Percentiles rank a stretch among this genome's conserved stretches.
These are phyloP conservation scores for Imbricaverruca yamaguchii DNA, from an alignment of 2,888 invertebrate genomes.

Conservation along the genomic window DNA sequence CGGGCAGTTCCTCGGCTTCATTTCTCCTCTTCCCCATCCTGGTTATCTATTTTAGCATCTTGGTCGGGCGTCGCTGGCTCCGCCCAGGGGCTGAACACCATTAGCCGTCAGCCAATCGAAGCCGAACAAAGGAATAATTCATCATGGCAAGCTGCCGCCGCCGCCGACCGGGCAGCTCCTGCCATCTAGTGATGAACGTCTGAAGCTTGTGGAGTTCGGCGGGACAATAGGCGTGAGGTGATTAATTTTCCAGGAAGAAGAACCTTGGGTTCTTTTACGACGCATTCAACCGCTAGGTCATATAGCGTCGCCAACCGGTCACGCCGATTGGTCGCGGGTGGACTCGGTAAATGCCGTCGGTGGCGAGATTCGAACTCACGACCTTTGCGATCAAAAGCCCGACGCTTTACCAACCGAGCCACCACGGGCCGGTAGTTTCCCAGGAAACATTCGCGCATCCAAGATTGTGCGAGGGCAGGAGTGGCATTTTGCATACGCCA, in stretches of 20 bases:
- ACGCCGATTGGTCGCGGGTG: no score
- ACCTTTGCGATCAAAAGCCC: no score
- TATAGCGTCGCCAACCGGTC: no score
- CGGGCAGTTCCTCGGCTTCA: no score
- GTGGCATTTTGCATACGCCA: background rate
- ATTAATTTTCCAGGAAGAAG: no score
- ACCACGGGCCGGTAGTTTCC: no score
- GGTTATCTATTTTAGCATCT: slow-evolving; percentile 11
- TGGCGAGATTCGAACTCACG: no score
- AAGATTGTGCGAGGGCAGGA: no score
- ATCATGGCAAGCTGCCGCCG: background rate
- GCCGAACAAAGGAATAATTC: slow-evolving; percentile 5
- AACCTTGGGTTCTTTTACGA: no score
- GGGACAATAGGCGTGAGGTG: background rate
- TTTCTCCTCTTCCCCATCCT: background rate
- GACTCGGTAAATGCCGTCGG: no score
- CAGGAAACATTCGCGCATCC: background rate
- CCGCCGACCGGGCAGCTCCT: background rate
- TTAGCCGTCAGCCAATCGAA: background rate
- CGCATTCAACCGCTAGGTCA: no score
- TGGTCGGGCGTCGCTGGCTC: background rate
- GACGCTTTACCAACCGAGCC: no score
- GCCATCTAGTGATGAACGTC: background rate
- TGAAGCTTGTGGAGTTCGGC: background rate
- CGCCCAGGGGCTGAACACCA: slow-evolving; percentile 6